Base-by-base conservation (phyloP, 2,113 vertebrate species). In the Dendropsophus ebraccatus region DNA sequence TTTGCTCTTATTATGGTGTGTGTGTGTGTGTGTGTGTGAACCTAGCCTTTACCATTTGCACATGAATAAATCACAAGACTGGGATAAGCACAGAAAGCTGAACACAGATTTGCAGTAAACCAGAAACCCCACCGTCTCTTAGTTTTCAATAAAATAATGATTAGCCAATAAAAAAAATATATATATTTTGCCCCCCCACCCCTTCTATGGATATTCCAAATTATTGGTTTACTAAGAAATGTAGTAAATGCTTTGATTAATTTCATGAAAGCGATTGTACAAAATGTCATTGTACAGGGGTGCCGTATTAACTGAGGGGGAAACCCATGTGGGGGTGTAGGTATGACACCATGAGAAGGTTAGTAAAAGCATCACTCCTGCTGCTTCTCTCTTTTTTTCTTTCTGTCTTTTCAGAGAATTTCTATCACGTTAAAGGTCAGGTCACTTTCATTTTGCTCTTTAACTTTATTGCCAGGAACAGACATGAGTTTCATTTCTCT, bases 241-340 rank as follows among this genome's bases (percentile, higher is more conserved):
- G 14, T 70, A 70, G 35, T 70, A 9, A 35, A 70, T 82, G 9
- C 14, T 76, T 75, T 32, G 49, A 54, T 28, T 17, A 52, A 52
- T 16, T 52, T 32, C 50, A 30, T 17, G 73, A 50, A 50, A 30
- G 13, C 9, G 16, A 21, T 77, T 11, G 7, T 16, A 17, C 4
- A 19, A 52, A 30, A 28, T 76, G 74, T 77, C 25, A 77, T 32
- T 32, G 50, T 54, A 11, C 14, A 54, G 28, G 28, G 21, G 74
- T 77, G 16, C 16, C 47, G 50, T 21, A 77, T 32, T 21, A 17
- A 21, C 17, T 54, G 49, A 11, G 16, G 67, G 85, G 85, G 79
- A 81, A 87, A 47, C 45, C 85, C 85, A 87, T 74, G 32, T 74
- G 85, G 85, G 67, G 85, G 85, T 16, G 85, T 74, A 32, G 32